Conservation (phyloP, 2,888 invertebrate species). For the Thymelicus acteon region DNA sequence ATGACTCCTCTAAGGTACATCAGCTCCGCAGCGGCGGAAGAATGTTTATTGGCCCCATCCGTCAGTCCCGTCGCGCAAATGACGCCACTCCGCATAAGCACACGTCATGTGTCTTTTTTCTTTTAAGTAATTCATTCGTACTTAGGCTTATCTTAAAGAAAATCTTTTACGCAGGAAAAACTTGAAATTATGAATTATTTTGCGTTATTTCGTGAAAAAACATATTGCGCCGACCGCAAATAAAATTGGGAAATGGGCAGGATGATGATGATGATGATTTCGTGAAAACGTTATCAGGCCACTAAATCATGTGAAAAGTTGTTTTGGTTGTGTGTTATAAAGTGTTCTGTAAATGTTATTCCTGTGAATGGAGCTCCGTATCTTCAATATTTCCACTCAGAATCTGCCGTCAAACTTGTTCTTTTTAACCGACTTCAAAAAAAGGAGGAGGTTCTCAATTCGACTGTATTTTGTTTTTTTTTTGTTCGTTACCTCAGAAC, state of each 20-base stretch:
- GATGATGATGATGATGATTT: too few species aligned
- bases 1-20: neutral
- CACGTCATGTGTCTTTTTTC: slow-evolving; percentile 8
- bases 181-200: neutral
- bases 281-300: too few species aligned
- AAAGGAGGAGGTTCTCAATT: too few species aligned
- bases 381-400: neutral
- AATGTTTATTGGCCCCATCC: slow-evolving; percentile 12
- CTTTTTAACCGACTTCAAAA: too few species aligned
- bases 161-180: neutral
- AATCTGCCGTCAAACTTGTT: neutral
- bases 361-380: neutral
- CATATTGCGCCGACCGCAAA: too few species aligned
- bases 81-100: slow-evolving; percentile 12
- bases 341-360: too few species aligned
- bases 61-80: slow-evolving; percentile 14
- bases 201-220: neutral
- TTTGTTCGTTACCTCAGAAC: too few species aligned
- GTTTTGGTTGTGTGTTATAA: too few species aligned
- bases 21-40: neutral
- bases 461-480: too few species aligned
- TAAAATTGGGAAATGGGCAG: too few species aligned
- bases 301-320: too few species aligned
- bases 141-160: slow-evolving; percentile 1
- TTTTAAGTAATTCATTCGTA: slow-evolving; percentile 11